Conservation (phyloP, 2,113 vertebrate species). For the Semnornis frantzii region DNA sequence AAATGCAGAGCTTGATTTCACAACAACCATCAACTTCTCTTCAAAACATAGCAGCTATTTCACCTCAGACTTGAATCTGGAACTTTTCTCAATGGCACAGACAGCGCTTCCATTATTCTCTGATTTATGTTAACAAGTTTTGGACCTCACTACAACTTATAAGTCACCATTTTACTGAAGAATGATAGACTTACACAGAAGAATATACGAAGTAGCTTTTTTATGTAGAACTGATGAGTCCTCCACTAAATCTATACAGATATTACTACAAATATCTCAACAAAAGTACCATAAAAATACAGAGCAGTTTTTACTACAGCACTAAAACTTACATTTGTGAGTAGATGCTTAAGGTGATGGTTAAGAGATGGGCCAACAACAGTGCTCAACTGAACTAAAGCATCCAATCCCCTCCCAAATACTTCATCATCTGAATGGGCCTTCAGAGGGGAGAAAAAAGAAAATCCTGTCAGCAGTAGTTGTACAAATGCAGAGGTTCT, state of each 20-base stretch:
- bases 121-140: neutral
- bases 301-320: neutral
- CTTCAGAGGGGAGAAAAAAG: conserved; percentile 20
- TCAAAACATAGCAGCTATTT: neutral
- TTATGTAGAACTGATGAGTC: neutral
- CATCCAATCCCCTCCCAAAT: conserved; percentile 78
- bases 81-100: neutral
- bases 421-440: conserved; percentile 76
- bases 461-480: neutral
- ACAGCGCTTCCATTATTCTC: neutral
- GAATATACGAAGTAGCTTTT: neutral
- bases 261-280: neutral
- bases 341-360: conserved; percentile 79
- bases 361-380: conserved; percentile 78
- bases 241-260: neutral
- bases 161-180: neutral
- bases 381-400: conserved; percentile 78
- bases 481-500: neutral
- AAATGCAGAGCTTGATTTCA: neutral
- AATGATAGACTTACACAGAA: neutral
- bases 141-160: neutral
- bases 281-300: neutral
- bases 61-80: neutral
- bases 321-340: conserved; percentile 78
- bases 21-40: neutral